Evolutionary conservation across 2,888 invertebrate genomes (phyloP).

Genomic region (Melipona beecheii): DNA sequence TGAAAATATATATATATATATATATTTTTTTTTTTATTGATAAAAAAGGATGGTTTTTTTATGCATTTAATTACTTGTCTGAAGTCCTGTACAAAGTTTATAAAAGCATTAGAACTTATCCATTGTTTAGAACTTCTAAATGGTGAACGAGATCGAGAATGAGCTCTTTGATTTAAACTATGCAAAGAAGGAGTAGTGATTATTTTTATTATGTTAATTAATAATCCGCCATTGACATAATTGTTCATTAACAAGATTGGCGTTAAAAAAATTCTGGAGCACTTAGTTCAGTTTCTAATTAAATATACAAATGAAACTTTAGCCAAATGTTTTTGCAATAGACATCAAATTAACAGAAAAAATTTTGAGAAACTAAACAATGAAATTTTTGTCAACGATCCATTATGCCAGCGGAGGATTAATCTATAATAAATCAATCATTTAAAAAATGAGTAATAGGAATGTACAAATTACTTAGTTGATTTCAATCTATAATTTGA

Average conservation of each 20-base stretch:
- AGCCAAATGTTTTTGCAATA: too few species aligned
- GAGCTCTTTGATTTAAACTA: constrained; percentile 12
- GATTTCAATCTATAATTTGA: constrained; percentile 13
- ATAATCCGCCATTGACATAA: too few species aligned
- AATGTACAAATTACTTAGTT: constrained; percentile 34
- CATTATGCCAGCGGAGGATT: neutral
- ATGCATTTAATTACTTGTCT: constrained; percentile 66
- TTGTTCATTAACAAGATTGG: too few species aligned
- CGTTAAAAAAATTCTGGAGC: too few species aligned
- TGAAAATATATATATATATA: constrained; percentile 35
- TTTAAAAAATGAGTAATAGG: neutral
- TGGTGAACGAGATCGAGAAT: constrained; percentile 65
- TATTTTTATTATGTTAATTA: neutral
- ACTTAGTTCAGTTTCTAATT: too few species aligned
- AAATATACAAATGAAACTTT: too few species aligned
- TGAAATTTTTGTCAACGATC: too few species aligned
- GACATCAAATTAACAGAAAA: too few species aligned
- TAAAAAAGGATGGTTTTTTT: neutral
- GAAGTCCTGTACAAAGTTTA: constrained; percentile 78
- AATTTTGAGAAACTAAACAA: too few species aligned
- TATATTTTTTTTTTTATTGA: neutral
- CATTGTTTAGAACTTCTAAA: constrained; percentile 45
- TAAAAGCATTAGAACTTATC: constrained; percentile 77
- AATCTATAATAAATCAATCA: neutral
- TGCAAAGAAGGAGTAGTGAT: neutral